Evolutionary conservation across 2,113 vertebrate species (phyloP), one percentile per base, ranked within the genome.

Genomic region (Hippocampus barbouri): DNA sequence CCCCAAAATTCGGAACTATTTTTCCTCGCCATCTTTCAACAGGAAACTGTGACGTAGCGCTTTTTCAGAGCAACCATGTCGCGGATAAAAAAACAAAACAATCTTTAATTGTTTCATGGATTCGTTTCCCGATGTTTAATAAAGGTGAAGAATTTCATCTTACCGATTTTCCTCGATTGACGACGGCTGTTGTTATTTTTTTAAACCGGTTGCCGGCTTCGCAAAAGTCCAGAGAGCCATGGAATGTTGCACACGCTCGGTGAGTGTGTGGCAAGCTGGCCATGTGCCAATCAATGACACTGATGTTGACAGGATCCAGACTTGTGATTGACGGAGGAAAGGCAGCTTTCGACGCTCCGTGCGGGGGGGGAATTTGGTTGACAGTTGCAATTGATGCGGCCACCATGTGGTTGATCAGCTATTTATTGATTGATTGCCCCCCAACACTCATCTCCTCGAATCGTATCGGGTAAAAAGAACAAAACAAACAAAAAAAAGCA

Each of bases 281-380:
- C 63, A 45, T 45, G 63, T 66, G 64, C 43, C 64, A 66, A 66
- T 66, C 64, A 66, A 16, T 47, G 64, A 47, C 64, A 49, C 15
- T 8, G 64, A 66, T 66, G 41, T 47, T 66, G 43, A 66, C 64
- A 45, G 61, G 34, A 18, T 21, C 21, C 60, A 63, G 61, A 38
- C 20, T 63, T 25, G 64, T 23, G n/a, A 66, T 47, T 66, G 64
- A 66, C 64, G 20, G 43, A 66, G 43, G n/a, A 66, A 47, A 23
- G 64, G 7, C 43, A 45, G 41, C 14, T 66, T 66, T 47, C 5
- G 43, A 25, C 23, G 41, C 6, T 6, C 41, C n/a, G 14, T 38
- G 34, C 5, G 47, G 41, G 63, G 40, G 23, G 14, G n/a, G n/a
- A n/a, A 14, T 66, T 66, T 45, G 64, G 7, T 25, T 16, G 34